These are phyloP conservation scores for Oxyteleia sp. DNA, from an alignment of 2,888 invertebrate genomes.

Conservation along the genomic window DNA sequence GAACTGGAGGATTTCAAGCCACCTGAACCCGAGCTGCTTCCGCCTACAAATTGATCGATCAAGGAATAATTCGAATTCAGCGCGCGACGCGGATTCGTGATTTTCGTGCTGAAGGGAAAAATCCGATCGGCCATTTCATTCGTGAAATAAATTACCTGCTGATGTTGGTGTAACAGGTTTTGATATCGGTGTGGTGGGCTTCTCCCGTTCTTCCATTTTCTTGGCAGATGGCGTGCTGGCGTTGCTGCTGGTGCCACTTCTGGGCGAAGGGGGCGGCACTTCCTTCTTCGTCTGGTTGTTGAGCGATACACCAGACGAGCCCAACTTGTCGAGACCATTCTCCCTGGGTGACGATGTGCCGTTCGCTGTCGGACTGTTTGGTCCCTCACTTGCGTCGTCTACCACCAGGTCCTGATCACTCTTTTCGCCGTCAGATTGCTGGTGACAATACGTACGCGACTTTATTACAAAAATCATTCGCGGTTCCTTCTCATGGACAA, in stretches of 20 bases:
- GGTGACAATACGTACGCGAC: constrained; percentile 76
- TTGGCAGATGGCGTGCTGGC: constrained; percentile 96
- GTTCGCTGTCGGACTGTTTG: constrained; percentile 93
- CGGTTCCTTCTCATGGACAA: constrained; percentile 4
- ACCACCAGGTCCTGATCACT: constrained; percentile 97
- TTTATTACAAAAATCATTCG: constrained; percentile 70
- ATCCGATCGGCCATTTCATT: neutral
- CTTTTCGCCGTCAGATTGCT: constrained; percentile 95
- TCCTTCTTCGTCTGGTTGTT: constrained; percentile 90
- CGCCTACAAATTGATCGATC: constrained; percentile 86
- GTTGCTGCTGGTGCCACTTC: constrained; percentile 95
- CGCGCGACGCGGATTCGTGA: constrained; percentile 10
- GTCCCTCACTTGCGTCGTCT: constrained; percentile 97
- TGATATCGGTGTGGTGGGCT: constrained; percentile 96
- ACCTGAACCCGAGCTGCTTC: constrained; percentile 88
- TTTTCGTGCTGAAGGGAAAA: constrained; percentile 6
- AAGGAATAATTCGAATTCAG: constrained; percentile 47
- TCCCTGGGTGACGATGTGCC: constrained; percentile 96
- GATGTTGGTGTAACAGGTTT: constrained; percentile 96
- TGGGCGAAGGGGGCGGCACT: constrained; percentile 86
- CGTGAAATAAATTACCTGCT: constrained; percentile 85
- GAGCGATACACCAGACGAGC: constrained; percentile 83
- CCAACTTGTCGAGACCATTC: constrained; percentile 94
- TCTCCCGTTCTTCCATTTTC: constrained; percentile 93
- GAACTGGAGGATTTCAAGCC: constrained; percentile 88